phyloP scores from a whole-genome alignment of 2,888 invertebrate species.

The Julus scandinavius region DNA sequence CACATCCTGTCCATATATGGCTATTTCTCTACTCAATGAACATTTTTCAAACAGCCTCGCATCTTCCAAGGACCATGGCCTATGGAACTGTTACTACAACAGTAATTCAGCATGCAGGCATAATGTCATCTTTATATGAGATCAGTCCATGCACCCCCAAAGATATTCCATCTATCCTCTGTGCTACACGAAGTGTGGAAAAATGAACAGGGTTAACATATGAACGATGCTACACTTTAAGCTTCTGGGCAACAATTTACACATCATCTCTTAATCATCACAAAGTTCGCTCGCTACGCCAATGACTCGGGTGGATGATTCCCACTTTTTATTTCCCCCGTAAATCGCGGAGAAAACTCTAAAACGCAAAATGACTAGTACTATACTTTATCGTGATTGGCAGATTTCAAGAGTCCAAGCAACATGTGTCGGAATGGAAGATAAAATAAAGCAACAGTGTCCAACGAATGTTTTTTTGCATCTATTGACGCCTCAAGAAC shows the following conservation, averaged over 20 bases:
- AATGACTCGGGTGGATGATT: slow-evolving; percentile 28
- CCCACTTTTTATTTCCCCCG: background rate
- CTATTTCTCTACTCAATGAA: background rate
- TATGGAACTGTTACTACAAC: background rate
- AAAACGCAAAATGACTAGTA: slow-evolving; percentile 22
- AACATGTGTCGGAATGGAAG: slow-evolving; percentile 16
- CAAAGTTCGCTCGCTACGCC: background rate
- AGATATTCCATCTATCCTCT: background rate
- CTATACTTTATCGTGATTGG: background rate
- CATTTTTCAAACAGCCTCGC: too few relatives aligned
- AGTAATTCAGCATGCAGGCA: background rate
- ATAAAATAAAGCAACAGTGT: background rate
- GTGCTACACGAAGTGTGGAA: background rate
- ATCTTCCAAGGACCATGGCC: background rate
- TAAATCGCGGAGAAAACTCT: background rate
- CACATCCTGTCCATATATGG: background rate
- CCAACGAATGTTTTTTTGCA: background rate
- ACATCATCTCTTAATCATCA: slow-evolving; percentile 22
- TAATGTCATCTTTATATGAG: background rate
- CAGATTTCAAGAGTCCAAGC: background rate
- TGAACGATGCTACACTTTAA: slow-evolving; percentile 1
- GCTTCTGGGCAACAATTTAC: background rate
- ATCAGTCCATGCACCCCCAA: background rate
- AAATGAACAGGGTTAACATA: background rate
- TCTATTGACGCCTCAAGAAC: background rate